Percentiles rank a stretch among this genome's conserved stretches.
Evolutionary conservation across 2,888 invertebrate genomes (phyloP).

Genomic region (Prosopocoilus inquinatus): DNA sequence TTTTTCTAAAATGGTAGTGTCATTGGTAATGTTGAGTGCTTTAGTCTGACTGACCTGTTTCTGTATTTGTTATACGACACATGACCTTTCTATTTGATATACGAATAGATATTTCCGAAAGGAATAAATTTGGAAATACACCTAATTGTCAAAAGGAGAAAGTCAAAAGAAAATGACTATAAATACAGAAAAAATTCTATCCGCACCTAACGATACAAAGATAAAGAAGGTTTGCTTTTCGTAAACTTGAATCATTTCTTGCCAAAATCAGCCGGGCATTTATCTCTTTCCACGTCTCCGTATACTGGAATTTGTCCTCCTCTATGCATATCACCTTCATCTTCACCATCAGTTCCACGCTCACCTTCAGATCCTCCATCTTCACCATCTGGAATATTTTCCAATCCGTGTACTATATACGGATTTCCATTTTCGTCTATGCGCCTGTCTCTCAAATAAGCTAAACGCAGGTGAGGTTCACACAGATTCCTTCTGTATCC

Average conservation of each 20-base stretch:
- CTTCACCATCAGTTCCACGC: not conserved
- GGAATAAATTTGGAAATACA: too few species aligned
- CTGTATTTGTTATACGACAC: too few species aligned
- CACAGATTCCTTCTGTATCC: conserved; percentile 9
- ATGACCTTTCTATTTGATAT: too few species aligned
- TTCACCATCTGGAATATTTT: not conserved
- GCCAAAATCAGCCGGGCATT: not conserved
- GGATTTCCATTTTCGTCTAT: conserved; percentile 5
- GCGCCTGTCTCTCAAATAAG: conserved; percentile 12
- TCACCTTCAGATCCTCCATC: not conserved
- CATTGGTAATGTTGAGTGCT: too few species aligned
- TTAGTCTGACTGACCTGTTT: too few species aligned
- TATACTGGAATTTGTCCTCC: not conserved
- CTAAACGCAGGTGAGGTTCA: not conserved
- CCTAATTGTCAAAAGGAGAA: too few species aligned
- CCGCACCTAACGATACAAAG: too few species aligned
- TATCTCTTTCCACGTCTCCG: conserved; percentile 2
- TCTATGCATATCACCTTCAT: not conserved
- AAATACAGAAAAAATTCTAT: too few species aligned
- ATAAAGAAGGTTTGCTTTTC: too few species aligned
- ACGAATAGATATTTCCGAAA: too few species aligned
- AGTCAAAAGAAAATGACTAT: too few species aligned
- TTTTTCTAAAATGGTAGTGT: too few species aligned
- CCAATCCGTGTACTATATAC: conserved; percentile 11
- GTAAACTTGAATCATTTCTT: not conserved